These are phyloP conservation scores for Mnemiopsis leidyi DNA, from an alignment of 37 sponge, comb jelly and placozoan genomes.

Conservation along the genomic window DNA sequence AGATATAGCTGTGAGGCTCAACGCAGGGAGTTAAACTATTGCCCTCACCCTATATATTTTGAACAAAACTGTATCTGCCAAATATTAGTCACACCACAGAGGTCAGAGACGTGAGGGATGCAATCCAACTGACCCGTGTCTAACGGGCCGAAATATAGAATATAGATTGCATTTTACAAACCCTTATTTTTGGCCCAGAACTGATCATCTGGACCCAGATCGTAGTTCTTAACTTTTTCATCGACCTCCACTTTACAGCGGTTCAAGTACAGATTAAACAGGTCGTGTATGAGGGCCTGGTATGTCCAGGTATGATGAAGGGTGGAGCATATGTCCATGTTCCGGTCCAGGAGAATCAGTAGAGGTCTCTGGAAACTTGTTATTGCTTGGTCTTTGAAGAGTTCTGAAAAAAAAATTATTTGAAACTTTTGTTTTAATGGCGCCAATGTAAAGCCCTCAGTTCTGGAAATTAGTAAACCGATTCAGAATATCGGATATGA, in stretches of 20 bases:
- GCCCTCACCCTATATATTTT: too few species aligned
- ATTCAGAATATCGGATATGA: too few species aligned
- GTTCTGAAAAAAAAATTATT: constrained; percentile 59
- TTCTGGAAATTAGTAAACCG: too few species aligned
- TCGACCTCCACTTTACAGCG: constrained; percentile 49
- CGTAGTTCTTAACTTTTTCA: constrained; percentile 71
- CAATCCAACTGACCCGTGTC: too few species aligned
- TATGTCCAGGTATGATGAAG: constrained; percentile 99
- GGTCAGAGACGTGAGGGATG: too few species aligned
- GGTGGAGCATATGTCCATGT: constrained; percentile 89
- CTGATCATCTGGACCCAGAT: constrained; percentile 72
- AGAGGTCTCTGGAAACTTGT: constrained; percentile 88
- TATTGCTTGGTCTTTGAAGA: constrained; percentile 60
- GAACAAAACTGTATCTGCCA: too few species aligned
- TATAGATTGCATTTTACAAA: background rate
- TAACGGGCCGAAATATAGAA: too few species aligned
- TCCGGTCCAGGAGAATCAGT: constrained; percentile 89
- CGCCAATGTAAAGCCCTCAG: too few species aligned
- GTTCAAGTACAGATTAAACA: constrained; percentile 67
- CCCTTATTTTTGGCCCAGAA: constrained; percentile 82
- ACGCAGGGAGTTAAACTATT: too few species aligned
- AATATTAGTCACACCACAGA: too few species aligned
- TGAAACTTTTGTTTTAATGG: too few species aligned
- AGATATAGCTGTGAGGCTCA: too few species aligned
- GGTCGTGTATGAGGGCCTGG: constrained; percentile 91